These are phyloP conservation scores for Phalacrocorax pelagicus DNA, from an alignment of 2,113 vertebrate genomes.

Conservation along the genomic window DNA sequence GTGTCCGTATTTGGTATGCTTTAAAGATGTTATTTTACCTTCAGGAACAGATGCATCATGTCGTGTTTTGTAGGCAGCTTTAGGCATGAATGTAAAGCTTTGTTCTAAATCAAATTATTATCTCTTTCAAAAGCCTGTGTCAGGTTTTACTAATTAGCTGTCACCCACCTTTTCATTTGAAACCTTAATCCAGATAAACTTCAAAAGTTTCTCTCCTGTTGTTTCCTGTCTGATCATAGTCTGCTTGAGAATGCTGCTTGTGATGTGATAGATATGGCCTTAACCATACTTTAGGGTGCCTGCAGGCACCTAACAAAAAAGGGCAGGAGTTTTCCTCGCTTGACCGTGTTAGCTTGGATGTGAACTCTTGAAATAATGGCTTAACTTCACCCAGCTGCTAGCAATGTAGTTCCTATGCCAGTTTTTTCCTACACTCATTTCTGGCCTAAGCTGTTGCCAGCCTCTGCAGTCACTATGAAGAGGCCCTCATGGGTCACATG, in stretches of 20 bases:
- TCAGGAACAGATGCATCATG: accelerated
- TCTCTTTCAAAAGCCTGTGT: background rate
- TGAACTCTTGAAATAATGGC: background rate
- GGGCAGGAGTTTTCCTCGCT: background rate
- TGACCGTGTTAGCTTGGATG: background rate
- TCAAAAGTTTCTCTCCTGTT: background rate
- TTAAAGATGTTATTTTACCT: background rate
- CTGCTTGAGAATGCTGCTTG: background rate
- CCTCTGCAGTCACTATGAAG: background rate
- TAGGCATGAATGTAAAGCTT: background rate
- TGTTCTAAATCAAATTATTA: background rate
- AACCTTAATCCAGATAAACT: background rate
- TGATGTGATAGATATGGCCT: accelerated
- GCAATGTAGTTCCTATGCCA: background rate
- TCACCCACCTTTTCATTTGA: background rate
- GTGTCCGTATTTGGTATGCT: background rate
- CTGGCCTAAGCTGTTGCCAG: background rate
- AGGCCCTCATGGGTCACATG: accelerated
- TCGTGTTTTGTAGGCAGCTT: background rate
- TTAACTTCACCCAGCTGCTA: background rate
- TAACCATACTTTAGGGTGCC: background rate
- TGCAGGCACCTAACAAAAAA: background rate
- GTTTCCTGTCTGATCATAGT: background rate
- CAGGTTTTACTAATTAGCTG: background rate
- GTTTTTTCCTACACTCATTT: accelerated